Conservation (phyloP, 2,888 invertebrate genomes). For the Drosophila setosimentum region DNA sequence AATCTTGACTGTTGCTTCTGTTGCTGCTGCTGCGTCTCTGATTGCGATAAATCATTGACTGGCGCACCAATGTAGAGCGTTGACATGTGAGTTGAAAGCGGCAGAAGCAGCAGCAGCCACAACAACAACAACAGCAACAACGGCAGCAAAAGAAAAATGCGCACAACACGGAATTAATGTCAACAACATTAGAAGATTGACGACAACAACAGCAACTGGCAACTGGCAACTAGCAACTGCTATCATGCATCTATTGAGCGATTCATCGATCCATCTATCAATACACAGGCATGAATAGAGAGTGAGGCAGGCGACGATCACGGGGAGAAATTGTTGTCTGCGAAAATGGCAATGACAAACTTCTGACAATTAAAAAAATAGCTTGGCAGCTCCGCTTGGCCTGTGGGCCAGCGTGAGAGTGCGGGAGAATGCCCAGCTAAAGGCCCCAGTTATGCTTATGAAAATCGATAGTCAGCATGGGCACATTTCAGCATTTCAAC, state of each 20-base stretch:
- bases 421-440: neutral
- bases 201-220: conserved; percentile 62
- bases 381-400: conserved; percentile 16
- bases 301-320: neutral
- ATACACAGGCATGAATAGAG: neutral
- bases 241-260: conserved; percentile 38
- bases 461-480: conserved; percentile 49
- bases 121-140: conserved; percentile 5
- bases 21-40: conserved; percentile 19
- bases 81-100: conserved; percentile 63
- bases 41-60: conserved; percentile 67
- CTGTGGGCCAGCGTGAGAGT: conserved; percentile 16
- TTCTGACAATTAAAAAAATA: conserved; percentile 67
- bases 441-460: conserved; percentile 35
- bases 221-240: conserved; percentile 34
- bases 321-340: conserved; percentile 40
- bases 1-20: conserved; percentile 38
- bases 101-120: conserved; percentile 17
- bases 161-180: conserved; percentile 79
- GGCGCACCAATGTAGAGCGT: conserved; percentile 65
- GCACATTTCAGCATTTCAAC: conserved; percentile 16
- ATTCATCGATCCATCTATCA: conserved; percentile 25
- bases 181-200: conserved; percentile 73
- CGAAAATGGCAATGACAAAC: conserved; percentile 62
- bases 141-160: conserved; percentile 62